Base-by-base conservation (phyloP, 2,797 vertebrate genomes). In the Cirrhinus mrigala region DNA sequence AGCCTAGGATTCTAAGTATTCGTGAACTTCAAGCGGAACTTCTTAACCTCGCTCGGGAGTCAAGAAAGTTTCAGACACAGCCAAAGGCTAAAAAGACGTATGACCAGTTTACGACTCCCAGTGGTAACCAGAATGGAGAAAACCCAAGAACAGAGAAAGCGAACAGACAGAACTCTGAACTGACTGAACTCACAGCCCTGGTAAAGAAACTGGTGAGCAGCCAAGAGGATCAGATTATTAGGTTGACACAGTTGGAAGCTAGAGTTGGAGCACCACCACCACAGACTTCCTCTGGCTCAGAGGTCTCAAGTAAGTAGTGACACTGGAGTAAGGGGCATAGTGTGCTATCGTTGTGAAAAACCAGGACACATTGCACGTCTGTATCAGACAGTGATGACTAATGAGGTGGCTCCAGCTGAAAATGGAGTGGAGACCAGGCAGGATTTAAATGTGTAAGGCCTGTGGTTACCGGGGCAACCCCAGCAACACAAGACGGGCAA, bases 1-100 rank as follows among this genome's bases (percentile, higher is more conserved):
- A 85, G 4, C 69, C 82, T 16, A 50, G 70, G 8, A 64, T 88
- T 4, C 0, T 89, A 18, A 84, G 84, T 14, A 91, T 90, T 44
- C 1, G 78, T 7, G 87, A 89, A 44, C 79, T 90, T 46, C 84
- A 91, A n/a, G 24, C 24, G 0, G 60, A 62, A 62, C 60, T 62
- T 62, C 4, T 16, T 54, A 75, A 75, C 50, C 73, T 75, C 22
- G 50, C 50, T 40, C 2, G 33, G 52, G 74, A 77, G 15, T 10
- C 52, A 40, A 58, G 1, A 20, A 58, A 40, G 52, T 37, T 76
- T 14, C 18, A 76, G 74, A n/a, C 54, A 58, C 54, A 40, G 33
- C 33, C 54, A 77, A 77, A 14, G 12, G 10, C 54, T 1, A 77
- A 77, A 77, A 77, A 40, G 12, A n/a, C 11, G 1, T 58, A 58